Evolutionary conservation across 2,888 invertebrate species (phyloP), one percentile per base, ranked within the genome.

Genomic region (Plagodis pulveraria): DNA sequence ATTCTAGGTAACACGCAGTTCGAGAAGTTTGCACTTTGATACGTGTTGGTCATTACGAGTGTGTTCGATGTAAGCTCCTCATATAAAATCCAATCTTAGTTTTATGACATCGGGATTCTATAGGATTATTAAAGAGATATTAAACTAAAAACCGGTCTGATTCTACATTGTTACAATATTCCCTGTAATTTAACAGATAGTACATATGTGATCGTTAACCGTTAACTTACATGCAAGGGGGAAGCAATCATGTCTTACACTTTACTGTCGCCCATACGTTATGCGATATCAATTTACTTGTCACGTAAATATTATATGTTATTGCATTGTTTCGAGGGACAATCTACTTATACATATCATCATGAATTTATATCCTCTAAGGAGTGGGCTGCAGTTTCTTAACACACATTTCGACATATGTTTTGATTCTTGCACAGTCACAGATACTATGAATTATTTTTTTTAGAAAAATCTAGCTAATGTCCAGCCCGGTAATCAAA

Each of bases 1-100:
- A 65, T 52, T 56, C 64, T 63, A 54, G 66, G 62, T 58, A 63
- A 64, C 56, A 46, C 57, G 51, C 61, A 56, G 32, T 62, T 65
- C 53, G 49, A 49, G 61, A 57, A 61, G 62, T 64, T 64, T 63
- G 51, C 56, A 63, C 64, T 58, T 51, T 6, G 10, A 40, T 56
- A 61, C 62, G 62, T 64, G 60, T 50, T 49, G 52, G 60, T 66
- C 52, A 59, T 63, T 64, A 42, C 1, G 12, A 38, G 7, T 12
- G 12, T 10, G 40, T 41, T 57, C 52, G 43, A 46, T 58, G 53
- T 58, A 48, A 65, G 58, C 62, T 48, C 44, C 47, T 11, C 22
- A 22, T 12, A 48, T 43, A 44, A 43, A 52, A 47, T 43, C 34
- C 42, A 59, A 55, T 56, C 51, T 49, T 35, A 44, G 43, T 44